Conservation (phyloP, 2,888 invertebrate genomes). For the Leucozona laternaria region DNA sequence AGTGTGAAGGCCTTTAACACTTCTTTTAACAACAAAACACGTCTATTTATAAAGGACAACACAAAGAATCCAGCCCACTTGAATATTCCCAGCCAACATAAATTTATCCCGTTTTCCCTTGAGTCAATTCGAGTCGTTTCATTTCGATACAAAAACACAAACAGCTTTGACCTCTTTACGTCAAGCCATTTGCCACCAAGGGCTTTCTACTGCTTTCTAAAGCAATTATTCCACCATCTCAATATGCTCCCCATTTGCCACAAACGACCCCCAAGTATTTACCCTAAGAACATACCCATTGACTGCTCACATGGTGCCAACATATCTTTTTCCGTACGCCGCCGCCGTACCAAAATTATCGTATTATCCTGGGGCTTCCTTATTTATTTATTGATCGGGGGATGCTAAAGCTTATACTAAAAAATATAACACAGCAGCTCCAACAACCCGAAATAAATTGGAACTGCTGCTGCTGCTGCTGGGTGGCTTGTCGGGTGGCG, state of each 20-base stretch:
- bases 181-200: conserved; percentile 26
- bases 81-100: conserved; percentile 40
- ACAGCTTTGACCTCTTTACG: conserved; percentile 52
- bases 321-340: too few species aligned
- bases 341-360: conserved; percentile 31
- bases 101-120: conserved; percentile 27
- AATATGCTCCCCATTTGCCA: conserved; percentile 3
- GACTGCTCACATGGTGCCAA: conserved; percentile 25
- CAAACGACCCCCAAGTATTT: conserved; percentile 31
- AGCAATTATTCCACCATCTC: conserved; percentile 44
- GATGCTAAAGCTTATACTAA: not conserved
- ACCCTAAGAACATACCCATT: conserved; percentile 22
- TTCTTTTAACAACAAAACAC: too few species aligned
- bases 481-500: not conserved
- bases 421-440: not conserved
- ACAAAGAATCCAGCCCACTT: conserved; percentile 3
- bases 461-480: not conserved
- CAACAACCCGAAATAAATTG: conserved; percentile 20
- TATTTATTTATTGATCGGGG: conserved; percentile 51
- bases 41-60: conserved; percentile 2
- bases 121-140: not conserved
- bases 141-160: conserved; percentile 14
- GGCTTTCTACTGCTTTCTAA: not conserved
- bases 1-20: not conserved
- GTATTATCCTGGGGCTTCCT: conserved; percentile 47